Evolutionary conservation across 2,113 vertebrate genomes (phyloP), one percentile per base, ranked within the genome.

Genomic region (Corvus hawaiiensis): DNA sequence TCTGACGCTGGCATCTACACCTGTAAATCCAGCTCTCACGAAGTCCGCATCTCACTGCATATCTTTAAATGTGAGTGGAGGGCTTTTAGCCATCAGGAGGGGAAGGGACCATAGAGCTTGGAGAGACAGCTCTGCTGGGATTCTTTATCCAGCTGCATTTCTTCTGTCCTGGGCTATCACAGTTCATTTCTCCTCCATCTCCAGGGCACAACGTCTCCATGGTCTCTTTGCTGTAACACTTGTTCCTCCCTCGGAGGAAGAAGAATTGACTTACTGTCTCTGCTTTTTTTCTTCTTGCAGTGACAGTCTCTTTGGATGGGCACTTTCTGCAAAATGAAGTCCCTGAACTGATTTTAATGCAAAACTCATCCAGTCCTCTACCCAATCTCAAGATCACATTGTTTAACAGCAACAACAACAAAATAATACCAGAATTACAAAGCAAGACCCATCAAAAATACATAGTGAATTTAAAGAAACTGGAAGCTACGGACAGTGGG

Each of bases 311-410:
- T 91, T 93, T 6, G 1, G 28, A 39, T 3, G 87, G 84, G 27
- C 35, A 9, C 24, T 58, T 97, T 46, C 74, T 97, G 39, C 10
- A 54, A 28, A 95, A 95, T 21, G 88, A 97, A 24, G 78, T 2
- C 16, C 79, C 90, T 23, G 37, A 46, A 33, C 52, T 98, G 88
- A 93, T 52, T 64, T 88, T 98, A 87, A 77, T 6, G 49, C 96
- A 97, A 20, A 56, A 46, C n/a, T 49, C 95, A 32, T 0, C 26
- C 7, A 2, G 3, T 13, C 11, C 7, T 41, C 22, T 63, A 33
- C 27, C 69, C 0, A 0, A 59, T 28, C 13, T 83, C 93, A 20
- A 0, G 33, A 79, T 97, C 66, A 46, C 22, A 4, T 30, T 97
- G 63, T 84, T 80, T 55, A 46, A 76, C 54, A 91, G 33, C 30